Evolutionary conservation across 1,140 invertebrate species (phyloP).

Genomic region (Cotesia glomerata): DNA sequence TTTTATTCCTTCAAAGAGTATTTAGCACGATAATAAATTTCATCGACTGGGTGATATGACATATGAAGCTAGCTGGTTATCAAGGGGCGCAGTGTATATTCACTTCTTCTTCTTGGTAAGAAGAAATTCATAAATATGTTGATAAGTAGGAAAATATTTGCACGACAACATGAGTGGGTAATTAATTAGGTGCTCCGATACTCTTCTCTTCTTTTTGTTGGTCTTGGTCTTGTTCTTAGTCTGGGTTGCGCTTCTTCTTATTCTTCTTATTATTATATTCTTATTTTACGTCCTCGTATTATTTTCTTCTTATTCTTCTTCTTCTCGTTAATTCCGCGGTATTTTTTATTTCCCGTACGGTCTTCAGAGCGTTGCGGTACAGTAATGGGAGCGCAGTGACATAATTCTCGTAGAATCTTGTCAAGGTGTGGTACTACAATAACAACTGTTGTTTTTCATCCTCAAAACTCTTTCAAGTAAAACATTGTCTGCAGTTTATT

Average conservation of each 20-base stretch:
- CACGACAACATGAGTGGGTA: constrained; percentile 22
- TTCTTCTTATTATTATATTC: background rate
- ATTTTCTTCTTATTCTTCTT: background rate
- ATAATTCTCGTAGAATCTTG: constrained; percentile 7
- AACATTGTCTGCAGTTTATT: no score
- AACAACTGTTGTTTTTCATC: background rate
- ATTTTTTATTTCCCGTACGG: no score
- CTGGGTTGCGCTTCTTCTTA: background rate
- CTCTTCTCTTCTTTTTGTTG: background rate
- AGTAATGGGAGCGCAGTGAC: background rate
- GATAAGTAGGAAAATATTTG: constrained; percentile 23
- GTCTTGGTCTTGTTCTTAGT: background rate
- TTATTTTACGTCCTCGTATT: no score
- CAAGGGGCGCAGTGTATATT: background rate
- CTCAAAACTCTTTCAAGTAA: background rate
- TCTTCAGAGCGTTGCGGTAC: background rate
- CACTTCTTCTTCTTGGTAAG: background rate
- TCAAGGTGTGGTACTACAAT: constrained; percentile 1
- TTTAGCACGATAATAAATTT: background rate
- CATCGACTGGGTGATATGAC: background rate
- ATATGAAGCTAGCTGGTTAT: no score
- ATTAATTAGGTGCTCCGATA: constrained; percentile 41
- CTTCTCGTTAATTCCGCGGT: no score
- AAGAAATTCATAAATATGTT: constrained; percentile 26
- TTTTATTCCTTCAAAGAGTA: no score